These are phyloP conservation scores for Cetoscarus ocellatus DNA, from an alignment of 2,797 vertebrate genomes.

Conservation along the genomic window DNA sequence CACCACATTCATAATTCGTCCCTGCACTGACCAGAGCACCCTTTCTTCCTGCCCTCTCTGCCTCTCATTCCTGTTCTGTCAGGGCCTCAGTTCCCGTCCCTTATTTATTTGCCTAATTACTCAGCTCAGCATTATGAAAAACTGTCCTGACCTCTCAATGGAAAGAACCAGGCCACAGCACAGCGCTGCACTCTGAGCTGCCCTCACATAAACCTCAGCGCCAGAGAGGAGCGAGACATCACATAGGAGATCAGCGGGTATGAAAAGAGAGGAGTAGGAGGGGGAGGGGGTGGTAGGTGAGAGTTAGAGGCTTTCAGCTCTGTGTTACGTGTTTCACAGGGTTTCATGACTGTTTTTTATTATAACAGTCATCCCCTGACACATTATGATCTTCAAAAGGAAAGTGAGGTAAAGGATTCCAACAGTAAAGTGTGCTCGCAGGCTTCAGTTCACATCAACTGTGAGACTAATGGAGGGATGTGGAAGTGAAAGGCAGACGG, in stretches of 20 bases:
- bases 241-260: constrained; percentile 36
- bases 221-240: constrained; percentile 28
- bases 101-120: constrained; percentile 72
- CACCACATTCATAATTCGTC: constrained; percentile 36
- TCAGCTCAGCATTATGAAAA: constrained; percentile 58
- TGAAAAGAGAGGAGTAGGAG: constrained; percentile 31
- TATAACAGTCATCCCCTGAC: constrained; percentile 21
- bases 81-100: constrained; percentile 29
- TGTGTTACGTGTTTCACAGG: constrained; percentile 23
- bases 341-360: constrained; percentile 18
- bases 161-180: constrained; percentile 45
- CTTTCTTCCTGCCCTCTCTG: constrained; percentile 15
- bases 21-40: constrained; percentile 16
- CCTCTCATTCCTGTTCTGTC: constrained; percentile 31
- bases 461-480: not conserved
- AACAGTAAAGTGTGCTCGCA: constrained; percentile 17
- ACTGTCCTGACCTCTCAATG: constrained; percentile 54
- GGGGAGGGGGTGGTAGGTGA: constrained; percentile 1
- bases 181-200: constrained; percentile 43
- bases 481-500: not conserved
- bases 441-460: constrained; percentile 13
- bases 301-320: constrained; percentile 38
- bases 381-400: constrained; percentile 40
- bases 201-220: constrained; percentile 46
- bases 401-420: constrained; percentile 21